Percentiles rank a stretch among this genome's conserved stretches.
phyloP scores from a whole-genome alignment of 1,140 invertebrate species.

The Meteorus sp. region DNA sequence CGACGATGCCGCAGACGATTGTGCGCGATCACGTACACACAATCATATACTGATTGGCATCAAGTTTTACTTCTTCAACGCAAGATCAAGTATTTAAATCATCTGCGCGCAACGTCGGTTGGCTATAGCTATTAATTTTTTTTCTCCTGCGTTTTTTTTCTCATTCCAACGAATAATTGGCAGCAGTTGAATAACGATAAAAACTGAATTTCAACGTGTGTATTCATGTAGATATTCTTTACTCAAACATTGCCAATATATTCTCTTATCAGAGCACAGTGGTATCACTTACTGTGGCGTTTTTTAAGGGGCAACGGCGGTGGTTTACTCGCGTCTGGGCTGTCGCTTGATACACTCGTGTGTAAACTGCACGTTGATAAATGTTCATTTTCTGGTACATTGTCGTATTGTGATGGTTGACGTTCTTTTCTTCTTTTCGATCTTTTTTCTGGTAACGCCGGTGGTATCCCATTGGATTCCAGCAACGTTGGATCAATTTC shows the following conservation, averaged over 20 bases:
- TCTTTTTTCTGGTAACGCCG: constrained; percentile 69
- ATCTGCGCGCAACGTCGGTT: constrained; percentile 21
- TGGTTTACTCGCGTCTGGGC: constrained; percentile 66
- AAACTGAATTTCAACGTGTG: constrained; percentile 1
- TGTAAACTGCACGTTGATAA: constrained; percentile 62
- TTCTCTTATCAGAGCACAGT: constrained; percentile 26
- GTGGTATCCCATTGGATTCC: constrained; percentile 60
- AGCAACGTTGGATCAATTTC: constrained; percentile 49
- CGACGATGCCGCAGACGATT: not conserved
- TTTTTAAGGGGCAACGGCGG: constrained; percentile 90
- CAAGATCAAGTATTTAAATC: constrained; percentile 21
- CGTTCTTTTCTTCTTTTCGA: constrained; percentile 60
- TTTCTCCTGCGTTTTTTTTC: not conserved
- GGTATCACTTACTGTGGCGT: constrained; percentile 82
- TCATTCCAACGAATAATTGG: constrained; percentile 11
- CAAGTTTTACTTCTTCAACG: not conserved
- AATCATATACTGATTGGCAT: not conserved
- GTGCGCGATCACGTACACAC: not conserved
- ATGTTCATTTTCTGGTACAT: constrained; percentile 66
- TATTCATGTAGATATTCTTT: constrained; percentile 11
- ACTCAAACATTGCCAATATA: constrained; percentile 19
- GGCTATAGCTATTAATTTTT: constrained; percentile 14
- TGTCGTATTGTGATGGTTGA: constrained; percentile 75
- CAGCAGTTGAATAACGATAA: constrained; percentile 25
- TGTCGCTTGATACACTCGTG: constrained; percentile 52